A percentile compares a stretch with the other conserved stretches of the same genome.
phyloP scores from a whole-genome alignment of 2,888 invertebrate genomes.

The Drepana falcataria region DNA sequence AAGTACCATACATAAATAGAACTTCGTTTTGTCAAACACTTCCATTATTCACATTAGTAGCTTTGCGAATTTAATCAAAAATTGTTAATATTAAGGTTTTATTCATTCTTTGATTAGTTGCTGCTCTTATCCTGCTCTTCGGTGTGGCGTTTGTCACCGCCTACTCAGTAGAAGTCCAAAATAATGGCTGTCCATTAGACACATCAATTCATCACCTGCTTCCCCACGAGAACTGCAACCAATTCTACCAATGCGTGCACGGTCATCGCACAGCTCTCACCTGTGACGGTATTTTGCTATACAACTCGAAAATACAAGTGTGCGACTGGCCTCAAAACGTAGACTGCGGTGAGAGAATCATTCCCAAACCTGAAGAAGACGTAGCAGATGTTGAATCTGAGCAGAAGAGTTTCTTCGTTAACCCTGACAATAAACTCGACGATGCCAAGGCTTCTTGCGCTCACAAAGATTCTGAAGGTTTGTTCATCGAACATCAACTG shows the following conservation, averaged over 20 bases:
- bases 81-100: no score
- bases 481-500: slow-evolving; percentile 13
- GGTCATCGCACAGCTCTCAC: slow-evolving; percentile 19
- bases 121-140: neutral
- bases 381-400: neutral
- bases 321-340: slow-evolving; percentile 39
- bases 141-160: neutral
- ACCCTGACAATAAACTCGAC: neutral
- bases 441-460: neutral
- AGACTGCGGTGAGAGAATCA: slow-evolving; percentile 25
- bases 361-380: slow-evolving; percentile 8
- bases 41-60: no score
- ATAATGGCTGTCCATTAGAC: slow-evolving; percentile 8
- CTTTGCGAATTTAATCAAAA: no score
- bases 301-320: slow-evolving; percentile 21
- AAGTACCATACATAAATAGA: no score
- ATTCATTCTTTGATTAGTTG: neutral
- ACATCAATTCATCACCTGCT: slow-evolving; percentile 17
- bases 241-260: slow-evolving; percentile 29
- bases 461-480: neutral
- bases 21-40: no score
- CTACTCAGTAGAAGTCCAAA: neutral
- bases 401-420: neutral
- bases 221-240: slow-evolving; percentile 30
- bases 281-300: slow-evolving; percentile 27